These are phyloP conservation scores for Corythornis cristatus DNA, from an alignment of 2,113 vertebrate species.

Conservation along the genomic window DNA sequence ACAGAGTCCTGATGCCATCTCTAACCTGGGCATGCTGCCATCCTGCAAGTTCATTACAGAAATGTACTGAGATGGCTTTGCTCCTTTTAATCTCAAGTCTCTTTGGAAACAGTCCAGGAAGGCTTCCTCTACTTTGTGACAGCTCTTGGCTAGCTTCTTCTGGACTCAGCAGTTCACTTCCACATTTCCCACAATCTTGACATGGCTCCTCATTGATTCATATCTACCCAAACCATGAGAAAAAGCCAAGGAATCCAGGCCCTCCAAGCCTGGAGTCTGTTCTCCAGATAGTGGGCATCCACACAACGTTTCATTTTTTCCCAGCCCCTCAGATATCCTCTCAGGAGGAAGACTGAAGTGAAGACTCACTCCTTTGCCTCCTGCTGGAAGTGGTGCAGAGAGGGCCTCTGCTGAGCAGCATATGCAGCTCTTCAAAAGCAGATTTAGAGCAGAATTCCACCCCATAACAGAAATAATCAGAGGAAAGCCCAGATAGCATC, in stretches of 20 bases:
- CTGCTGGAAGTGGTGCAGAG: not conserved
- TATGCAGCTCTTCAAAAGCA: not conserved
- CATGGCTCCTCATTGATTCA: not conserved
- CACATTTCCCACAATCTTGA: not conserved
- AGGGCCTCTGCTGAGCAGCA: not conserved
- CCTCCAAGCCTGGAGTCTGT: not conserved
- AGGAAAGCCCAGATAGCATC: not conserved
- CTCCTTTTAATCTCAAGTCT: not conserved
- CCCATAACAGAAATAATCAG: not conserved
- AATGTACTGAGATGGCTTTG: not conserved
- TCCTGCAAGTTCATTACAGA: not conserved
- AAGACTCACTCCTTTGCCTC: not conserved
- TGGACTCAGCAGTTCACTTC: not conserved
- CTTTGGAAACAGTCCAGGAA: slow-evolving; percentile 33
- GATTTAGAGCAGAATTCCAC: not conserved
- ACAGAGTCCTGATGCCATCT: slow-evolving; percentile 2
- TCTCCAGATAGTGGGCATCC: not conserved
- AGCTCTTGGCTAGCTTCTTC: slow-evolving; percentile 20
- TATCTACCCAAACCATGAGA: not conserved
- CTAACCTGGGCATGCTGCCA: slow-evolving; percentile 36
- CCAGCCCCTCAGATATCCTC: not conserved
- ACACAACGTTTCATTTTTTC: not conserved
- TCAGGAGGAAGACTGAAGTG: not conserved
- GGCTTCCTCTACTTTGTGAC: slow-evolving; percentile 13
- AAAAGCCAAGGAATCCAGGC: not conserved